Conservation (phyloP, 2,797 vertebrate genomes). For the Oceanodroma leucorhoa region DNA sequence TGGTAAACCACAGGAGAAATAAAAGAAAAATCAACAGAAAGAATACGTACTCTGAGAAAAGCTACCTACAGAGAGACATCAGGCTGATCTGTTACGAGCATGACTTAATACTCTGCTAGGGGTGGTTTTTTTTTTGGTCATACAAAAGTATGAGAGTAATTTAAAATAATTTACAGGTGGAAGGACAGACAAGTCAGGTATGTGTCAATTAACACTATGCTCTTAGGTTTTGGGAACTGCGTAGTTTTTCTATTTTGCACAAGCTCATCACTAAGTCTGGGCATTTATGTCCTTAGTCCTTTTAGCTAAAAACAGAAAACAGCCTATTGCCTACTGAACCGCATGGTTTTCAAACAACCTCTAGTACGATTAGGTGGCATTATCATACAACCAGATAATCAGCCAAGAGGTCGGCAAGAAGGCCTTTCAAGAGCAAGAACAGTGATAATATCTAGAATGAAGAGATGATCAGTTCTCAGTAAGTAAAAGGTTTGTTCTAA, state of each 20-base stretch:
- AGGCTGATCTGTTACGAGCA: background rate
- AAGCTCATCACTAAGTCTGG: background rate
- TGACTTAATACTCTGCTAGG: background rate
- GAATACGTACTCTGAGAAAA: background rate
- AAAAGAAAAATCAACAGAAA: background rate
- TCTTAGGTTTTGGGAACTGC: background rate
- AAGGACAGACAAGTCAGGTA: background rate
- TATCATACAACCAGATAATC: background rate
- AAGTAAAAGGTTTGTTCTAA: background rate
- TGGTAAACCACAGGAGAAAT: background rate
- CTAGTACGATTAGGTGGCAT: background rate
- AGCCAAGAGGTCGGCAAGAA: background rate
- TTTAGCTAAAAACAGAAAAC: background rate
- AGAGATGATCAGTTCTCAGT: background rate
- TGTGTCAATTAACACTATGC: background rate
- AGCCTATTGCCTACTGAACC: background rate
- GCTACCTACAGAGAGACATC: background rate
- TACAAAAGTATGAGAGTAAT: background rate
- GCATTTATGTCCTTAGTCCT: background rate
- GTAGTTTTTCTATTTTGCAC: background rate
- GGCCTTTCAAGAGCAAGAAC: background rate
- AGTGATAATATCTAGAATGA: background rate
- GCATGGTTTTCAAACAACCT: background rate
- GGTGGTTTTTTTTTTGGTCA: rapidly evolving
- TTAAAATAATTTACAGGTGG: background rate